Conservation (phyloP, 2,113 vertebrate species). For the Nanorana parkeri region DNA sequence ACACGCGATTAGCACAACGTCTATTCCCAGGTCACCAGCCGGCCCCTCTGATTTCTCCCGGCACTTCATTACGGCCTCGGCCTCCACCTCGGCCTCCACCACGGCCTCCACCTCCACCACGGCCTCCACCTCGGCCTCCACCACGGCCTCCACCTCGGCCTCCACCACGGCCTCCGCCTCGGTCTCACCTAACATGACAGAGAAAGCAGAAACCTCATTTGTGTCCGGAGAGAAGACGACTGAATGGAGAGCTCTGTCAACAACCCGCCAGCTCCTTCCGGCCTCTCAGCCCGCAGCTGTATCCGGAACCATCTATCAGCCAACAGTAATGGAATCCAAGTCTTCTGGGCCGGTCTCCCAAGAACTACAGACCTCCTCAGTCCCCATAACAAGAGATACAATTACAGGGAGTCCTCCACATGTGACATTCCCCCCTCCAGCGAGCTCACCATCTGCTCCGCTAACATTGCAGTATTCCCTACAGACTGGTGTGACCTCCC, state of each 20-base stretch:
- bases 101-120: slow-evolving; percentile 14
- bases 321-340: neutral
- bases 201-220: slow-evolving; percentile 42
- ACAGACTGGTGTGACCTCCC: too few species aligned
- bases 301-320: slow-evolving; percentile 6
- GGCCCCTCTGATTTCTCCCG: too few species aligned
- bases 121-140: slow-evolving; percentile 36
- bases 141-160: slow-evolving; percentile 26
- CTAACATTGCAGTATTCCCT: too few species aligned
- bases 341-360: slow-evolving; percentile 31
- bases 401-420: slow-evolving; percentile 56
- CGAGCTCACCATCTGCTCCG: too few species aligned
- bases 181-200: neutral
- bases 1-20: neutral
- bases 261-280: slow-evolving; percentile 11
- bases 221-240: neutral
- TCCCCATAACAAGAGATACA: slow-evolving; percentile 63
- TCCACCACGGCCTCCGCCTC: slow-evolving; percentile 44
- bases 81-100: slow-evolving; percentile 33
- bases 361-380: slow-evolving; percentile 8
- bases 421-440: slow-evolving; percentile 45
- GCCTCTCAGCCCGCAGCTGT: slow-evolving; percentile 29
- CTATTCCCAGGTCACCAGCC: slow-evolving; percentile 1
- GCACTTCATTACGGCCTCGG: slow-evolving; percentile 33
- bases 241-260: neutral